A percentile compares a stretch with the other conserved stretches of the same genome.
Conservation (phyloP, 2,113 vertebrate species). For the Apteryx mantelli region DNA sequence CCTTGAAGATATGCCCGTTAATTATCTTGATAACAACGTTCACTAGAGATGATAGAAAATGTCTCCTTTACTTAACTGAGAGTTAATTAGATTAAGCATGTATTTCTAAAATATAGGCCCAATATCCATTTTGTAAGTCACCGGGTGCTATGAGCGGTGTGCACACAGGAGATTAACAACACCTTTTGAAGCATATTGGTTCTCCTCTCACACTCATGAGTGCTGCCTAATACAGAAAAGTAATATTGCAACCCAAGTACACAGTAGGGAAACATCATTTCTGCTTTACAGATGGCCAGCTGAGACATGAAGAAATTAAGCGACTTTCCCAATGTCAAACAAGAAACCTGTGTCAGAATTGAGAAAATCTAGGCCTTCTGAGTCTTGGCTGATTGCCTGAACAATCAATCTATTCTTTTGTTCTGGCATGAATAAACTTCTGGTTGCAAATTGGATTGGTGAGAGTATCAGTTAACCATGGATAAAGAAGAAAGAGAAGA, state of each 20-base stretch:
- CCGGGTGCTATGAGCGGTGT: not conserved
- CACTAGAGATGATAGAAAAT: not conserved
- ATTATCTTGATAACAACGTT: not conserved
- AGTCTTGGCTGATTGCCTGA: conserved; percentile 33
- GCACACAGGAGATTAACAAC: conserved; percentile 8
- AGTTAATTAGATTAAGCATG: not conserved
- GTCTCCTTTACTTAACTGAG: not conserved
- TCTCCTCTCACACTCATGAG: conserved; percentile 29
- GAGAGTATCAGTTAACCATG: conserved; percentile 31
- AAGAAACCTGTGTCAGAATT: not conserved
- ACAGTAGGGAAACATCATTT: conserved; percentile 21
- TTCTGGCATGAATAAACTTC: conserved; percentile 31
- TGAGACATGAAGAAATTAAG: not conserved
- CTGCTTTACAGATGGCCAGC: not conserved
- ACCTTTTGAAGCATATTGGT: conserved; percentile 43
- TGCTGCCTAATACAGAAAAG: conserved; percentile 9
- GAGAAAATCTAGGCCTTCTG: conserved; percentile 14
- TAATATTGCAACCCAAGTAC: not conserved
- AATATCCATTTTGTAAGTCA: not conserved
- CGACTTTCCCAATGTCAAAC: not conserved
- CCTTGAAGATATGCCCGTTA: not conserved
- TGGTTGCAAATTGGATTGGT: conserved; percentile 20
- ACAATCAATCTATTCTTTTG: conserved; percentile 33
- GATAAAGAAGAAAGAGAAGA: conserved; percentile 10
- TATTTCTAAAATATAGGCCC: not conserved